A percentile compares a stretch with the other conserved stretches of the same genome.
Conservation (phyloP, 2,888 invertebrate genomes). For the Tuberolachnus salignus region DNA sequence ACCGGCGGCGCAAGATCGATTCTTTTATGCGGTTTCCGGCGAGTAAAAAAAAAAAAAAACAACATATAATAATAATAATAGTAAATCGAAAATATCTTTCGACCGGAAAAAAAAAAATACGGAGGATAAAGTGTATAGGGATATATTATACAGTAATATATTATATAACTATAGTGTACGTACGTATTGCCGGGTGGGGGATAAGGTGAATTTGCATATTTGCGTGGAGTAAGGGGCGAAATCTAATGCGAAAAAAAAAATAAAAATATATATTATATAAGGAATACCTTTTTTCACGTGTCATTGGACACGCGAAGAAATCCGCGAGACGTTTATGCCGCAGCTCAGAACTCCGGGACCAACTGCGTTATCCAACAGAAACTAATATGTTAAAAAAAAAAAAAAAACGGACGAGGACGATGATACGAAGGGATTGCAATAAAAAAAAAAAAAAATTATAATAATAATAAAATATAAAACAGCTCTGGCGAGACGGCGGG, state of each 20-base stretch:
- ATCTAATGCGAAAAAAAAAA: conserved; percentile 3
- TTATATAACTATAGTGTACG: background rate
- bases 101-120: background rate
- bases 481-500: background rate
- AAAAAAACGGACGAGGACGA: conserved; percentile 16
- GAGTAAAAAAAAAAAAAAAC: conserved; percentile 7
- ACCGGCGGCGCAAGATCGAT: background rate
- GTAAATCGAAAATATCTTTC: conserved; percentile 12
- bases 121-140: background rate
- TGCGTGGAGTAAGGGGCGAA: background rate
- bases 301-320: background rate
- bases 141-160: background rate
- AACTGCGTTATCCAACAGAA: background rate
- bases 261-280: too few relatives aligned
- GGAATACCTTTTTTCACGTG: conserved; percentile 20
- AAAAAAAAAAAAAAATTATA: too few relatives aligned
- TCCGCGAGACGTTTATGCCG: conserved; percentile 5
- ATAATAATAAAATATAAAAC: conserved; percentile 17
- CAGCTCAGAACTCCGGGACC: background rate
- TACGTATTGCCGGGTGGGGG: background rate
- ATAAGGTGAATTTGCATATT: conserved; percentile 11
- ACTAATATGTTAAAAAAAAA: conserved; percentile 6
- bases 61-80: conserved; percentile 15
- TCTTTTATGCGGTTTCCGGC: background rate
- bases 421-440: too few relatives aligned